Conservation (phyloP, 2,113 vertebrate species). For the Barnardius zonarius region DNA sequence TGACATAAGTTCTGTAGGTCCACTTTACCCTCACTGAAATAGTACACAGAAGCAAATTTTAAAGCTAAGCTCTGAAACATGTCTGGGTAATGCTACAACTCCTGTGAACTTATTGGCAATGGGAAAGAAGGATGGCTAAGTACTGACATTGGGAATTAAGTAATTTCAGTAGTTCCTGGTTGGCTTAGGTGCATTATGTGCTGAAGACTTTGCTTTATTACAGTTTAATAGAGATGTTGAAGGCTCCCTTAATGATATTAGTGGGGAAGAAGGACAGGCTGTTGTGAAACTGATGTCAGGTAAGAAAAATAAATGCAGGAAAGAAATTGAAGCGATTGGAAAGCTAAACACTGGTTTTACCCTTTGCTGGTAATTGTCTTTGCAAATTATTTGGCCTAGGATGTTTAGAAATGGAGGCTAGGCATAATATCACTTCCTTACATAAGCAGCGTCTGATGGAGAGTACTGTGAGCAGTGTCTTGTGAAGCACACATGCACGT, state of each 20-base stretch:
- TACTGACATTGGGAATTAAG: background rate
- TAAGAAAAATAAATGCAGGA: background rate
- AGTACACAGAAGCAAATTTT: background rate
- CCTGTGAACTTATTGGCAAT: background rate
- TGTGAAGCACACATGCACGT: rapidly evolving
- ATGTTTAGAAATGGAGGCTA: background rate
- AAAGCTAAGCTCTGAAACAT: background rate
- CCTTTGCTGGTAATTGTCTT: background rate
- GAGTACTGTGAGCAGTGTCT: background rate
- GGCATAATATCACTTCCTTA: background rate
- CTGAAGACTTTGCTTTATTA: background rate
- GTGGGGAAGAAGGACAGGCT: background rate
- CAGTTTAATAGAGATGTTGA: background rate
- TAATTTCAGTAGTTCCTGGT: background rate
- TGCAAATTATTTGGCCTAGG: background rate
- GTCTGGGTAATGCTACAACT: background rate
- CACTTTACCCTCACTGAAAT: background rate
- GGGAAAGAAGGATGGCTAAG: background rate
- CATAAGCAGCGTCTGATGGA: background rate
- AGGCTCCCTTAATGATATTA: background rate
- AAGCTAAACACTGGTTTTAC: background rate
- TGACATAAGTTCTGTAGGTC: background rate
- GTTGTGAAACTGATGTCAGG: background rate
- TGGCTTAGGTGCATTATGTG: background rate
- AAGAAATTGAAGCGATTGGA: background rate